Evolutionary conservation across 92 coral and sea anemone genomes (phyloP).

Genomic region (Hydrozoanthus gracilis): DNA sequence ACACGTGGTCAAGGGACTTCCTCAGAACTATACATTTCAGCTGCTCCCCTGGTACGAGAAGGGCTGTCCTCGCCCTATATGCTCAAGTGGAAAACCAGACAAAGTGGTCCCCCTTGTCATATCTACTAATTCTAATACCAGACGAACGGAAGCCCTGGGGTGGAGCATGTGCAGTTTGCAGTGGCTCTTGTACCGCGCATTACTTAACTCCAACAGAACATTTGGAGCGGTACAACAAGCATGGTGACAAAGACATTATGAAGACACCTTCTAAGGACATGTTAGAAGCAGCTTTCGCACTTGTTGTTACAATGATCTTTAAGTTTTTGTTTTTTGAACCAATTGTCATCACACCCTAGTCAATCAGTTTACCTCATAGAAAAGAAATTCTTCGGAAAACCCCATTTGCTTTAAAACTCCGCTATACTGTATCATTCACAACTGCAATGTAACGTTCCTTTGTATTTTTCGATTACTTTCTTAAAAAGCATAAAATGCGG

Average conservation of each 20-base stretch:
- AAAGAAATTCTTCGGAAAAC: too few species aligned
- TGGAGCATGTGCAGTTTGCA: constrained; percentile 48
- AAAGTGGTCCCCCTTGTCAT: constrained; percentile 67
- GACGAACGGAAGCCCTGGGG: constrained; percentile 67
- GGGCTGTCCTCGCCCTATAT: constrained; percentile 61
- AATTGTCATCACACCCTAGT: too few species aligned
- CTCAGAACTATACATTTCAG: constrained; percentile 60
- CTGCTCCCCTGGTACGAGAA: constrained; percentile 56
- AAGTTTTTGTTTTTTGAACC: too few species aligned
- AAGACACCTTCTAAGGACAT: constrained; percentile 34
- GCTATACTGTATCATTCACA: too few species aligned
- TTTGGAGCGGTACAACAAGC: constrained; percentile 38
- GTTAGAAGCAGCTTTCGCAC: background rate
- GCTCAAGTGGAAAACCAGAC: constrained; percentile 58
- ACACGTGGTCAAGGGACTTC: constrained; percentile 65
- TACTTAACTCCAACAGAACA: constrained; percentile 50
- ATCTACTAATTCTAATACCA: constrained; percentile 62
- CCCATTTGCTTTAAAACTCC: too few species aligned
- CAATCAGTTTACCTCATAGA: too few species aligned
- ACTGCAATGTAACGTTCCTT: too few species aligned
- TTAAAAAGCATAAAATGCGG: too few species aligned
- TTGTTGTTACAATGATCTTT: too few species aligned
- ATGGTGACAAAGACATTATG: constrained; percentile 34
- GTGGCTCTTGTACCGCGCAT: constrained; percentile 55
- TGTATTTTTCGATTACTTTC: too few species aligned